These are phyloP conservation scores for Telmatochromis sp. DNA, from an alignment of 2,113 vertebrate species.

Conservation along the genomic window DNA sequence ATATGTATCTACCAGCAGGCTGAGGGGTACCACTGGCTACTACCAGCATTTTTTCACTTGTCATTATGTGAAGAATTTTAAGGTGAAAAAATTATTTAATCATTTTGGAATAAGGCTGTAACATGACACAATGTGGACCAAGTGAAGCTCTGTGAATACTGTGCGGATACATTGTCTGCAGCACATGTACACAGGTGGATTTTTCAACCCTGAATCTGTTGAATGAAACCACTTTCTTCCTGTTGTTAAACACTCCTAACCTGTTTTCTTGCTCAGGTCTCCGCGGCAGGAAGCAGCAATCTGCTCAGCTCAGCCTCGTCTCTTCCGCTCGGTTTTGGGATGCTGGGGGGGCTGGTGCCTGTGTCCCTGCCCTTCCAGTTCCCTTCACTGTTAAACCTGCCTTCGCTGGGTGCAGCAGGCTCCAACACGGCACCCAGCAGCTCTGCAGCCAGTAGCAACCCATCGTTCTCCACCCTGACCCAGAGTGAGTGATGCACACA, in stretches of 20 bases:
- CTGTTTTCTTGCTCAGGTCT: constrained; percentile 72
- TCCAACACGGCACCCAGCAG: constrained; percentile 64
- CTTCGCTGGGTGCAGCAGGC: constrained; percentile 72
- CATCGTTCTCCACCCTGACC: constrained; percentile 61
- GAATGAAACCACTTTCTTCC: background rate
- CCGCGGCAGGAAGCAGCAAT: constrained; percentile 76
- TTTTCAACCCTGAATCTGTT: background rate
- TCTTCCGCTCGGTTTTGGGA: constrained; percentile 90
- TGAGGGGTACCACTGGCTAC: background rate
- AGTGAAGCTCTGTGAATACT: background rate
- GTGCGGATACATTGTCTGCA: background rate
- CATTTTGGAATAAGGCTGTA: background rate
- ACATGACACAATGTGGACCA: background rate
- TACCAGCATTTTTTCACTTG: background rate
- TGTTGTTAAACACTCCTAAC: background rate
- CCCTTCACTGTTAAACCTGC: constrained; percentile 85
- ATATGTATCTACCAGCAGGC: background rate
- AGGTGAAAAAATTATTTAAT: background rate
- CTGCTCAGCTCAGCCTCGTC: constrained; percentile 82
- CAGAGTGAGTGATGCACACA: constrained; percentile 65
- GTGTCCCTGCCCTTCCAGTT: constrained; percentile 97
- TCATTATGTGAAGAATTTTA: background rate
- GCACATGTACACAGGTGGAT: background rate
- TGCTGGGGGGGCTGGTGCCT: constrained; percentile 94
- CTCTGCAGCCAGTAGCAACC: constrained; percentile 59